A percentile compares a stretch with the other conserved stretches of the same genome.
These are phyloP conservation scores for Timema cristinae DNA, from an alignment of 2,888 invertebrate genomes.

Conservation along the genomic window DNA sequence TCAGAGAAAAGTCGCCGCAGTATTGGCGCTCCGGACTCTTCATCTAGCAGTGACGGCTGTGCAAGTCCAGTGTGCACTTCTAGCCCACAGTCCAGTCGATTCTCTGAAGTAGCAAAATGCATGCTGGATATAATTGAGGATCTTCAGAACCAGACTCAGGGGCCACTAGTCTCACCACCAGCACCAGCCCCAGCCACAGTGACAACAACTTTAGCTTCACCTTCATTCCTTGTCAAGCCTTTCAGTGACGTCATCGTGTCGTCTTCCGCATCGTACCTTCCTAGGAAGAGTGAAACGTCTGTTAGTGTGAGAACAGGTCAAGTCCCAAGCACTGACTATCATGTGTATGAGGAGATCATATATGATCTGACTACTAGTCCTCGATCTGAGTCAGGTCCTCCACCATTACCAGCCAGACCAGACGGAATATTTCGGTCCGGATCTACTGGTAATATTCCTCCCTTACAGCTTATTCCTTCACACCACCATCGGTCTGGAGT, in stretches of 20 bases:
- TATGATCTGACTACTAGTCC: conserved; percentile 35
- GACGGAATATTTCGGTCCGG: conserved; percentile 28
- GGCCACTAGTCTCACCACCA: conserved; percentile 24
- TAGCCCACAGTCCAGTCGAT: conserved; percentile 32
- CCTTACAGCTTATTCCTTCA: too few species aligned
- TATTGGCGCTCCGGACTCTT: conserved; percentile 24
- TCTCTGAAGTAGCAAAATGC: conserved; percentile 40
- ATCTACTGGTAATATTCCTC: not conserved
- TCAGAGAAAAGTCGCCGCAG: conserved; percentile 26
- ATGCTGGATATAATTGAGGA: conserved; percentile 42
- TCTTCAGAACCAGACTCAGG: conserved; percentile 36
- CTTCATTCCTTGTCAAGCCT: not conserved
- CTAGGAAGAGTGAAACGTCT: not conserved
- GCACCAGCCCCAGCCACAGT: conserved; percentile 26
- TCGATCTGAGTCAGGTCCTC: conserved; percentile 30
- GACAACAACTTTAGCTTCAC: conserved; percentile 14
- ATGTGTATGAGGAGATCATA: conserved; percentile 41
- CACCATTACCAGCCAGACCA: conserved; percentile 36
- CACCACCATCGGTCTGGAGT: too few species aligned
- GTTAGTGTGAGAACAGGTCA: not conserved
- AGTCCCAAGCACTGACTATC: conserved; percentile 36
- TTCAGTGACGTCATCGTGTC: conserved; percentile 13
- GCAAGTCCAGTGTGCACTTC: conserved; percentile 27
- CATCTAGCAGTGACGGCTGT: conserved; percentile 33
- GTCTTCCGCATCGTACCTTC: conserved; percentile 16